Evolutionary conservation across 2,113 vertebrate genomes (phyloP).

Genomic region (Hydropotes inermis): DNA sequence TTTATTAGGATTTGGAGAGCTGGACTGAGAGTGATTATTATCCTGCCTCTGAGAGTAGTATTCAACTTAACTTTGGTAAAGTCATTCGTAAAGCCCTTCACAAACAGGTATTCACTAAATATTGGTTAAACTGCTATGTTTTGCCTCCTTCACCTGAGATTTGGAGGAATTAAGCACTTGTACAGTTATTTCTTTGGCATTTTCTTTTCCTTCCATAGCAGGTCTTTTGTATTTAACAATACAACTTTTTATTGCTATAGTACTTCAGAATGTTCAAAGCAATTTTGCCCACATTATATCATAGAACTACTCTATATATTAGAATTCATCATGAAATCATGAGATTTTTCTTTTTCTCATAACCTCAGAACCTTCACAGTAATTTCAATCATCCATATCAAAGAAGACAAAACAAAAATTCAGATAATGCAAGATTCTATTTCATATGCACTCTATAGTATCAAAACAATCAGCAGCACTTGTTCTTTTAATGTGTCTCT

Average conservation of each 20-base stretch:
- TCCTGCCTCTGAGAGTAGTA: background rate
- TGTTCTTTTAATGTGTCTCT: background rate
- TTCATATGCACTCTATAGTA: background rate
- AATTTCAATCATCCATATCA: background rate
- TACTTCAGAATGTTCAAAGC: slow-evolving; percentile 9
- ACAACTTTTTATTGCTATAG: background rate
- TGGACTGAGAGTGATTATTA: background rate
- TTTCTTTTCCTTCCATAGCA: background rate
- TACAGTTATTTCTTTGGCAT: background rate
- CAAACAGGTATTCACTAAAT: background rate
- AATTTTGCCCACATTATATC: background rate
- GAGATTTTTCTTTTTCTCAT: slow-evolving; percentile 23
- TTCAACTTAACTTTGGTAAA: background rate
- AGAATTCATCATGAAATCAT: background rate
- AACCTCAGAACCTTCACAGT: slow-evolving; percentile 5
- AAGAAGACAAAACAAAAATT: slow-evolving; percentile 39
- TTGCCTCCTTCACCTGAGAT: background rate
- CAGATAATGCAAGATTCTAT: background rate
- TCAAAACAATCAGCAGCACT: background rate
- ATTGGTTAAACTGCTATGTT: background rate
- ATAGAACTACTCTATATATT: background rate
- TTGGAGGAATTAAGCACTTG: background rate
- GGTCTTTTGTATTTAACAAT: background rate
- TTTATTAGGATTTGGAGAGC: background rate
- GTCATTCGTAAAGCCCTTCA: background rate